phyloP scores from a whole-genome alignment of 2,113 vertebrate genomes.

The Rhineura floridana region DNA sequence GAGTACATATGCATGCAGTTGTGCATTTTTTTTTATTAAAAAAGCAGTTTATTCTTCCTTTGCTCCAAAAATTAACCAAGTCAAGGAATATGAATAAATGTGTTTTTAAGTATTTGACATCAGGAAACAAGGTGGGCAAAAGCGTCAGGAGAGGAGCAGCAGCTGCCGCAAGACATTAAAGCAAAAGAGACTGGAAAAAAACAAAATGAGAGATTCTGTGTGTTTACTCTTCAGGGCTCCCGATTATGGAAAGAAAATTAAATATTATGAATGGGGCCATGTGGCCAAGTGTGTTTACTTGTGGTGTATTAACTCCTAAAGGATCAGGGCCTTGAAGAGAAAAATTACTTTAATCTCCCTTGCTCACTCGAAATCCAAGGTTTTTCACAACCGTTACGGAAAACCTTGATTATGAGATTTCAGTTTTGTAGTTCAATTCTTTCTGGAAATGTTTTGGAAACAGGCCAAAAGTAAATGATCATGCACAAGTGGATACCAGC shows the following conservation, averaged over 20 bases:
- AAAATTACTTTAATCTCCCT: constrained; percentile 24
- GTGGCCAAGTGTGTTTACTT: constrained; percentile 68
- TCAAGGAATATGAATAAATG: constrained; percentile 78
- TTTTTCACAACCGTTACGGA: not conserved
- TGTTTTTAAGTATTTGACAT: constrained; percentile 85
- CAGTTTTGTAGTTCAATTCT: not conserved
- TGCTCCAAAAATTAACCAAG: constrained; percentile 59
- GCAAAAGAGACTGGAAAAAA: constrained; percentile 77
- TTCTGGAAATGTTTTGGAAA: not conserved
- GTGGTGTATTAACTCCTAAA: constrained; percentile 65
- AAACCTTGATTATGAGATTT: not conserved
- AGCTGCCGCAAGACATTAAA: constrained; percentile 75
- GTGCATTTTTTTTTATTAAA: not conserved
- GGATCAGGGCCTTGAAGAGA: constrained; percentile 44
- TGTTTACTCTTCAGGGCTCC: constrained; percentile 64
- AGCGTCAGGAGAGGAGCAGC: constrained; percentile 64
- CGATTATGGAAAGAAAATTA: constrained; percentile 71
- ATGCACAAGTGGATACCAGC: not conserved
- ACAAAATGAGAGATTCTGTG: constrained; percentile 72
- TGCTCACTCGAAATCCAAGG: constrained; percentile 10
- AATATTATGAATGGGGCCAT: constrained; percentile 74
- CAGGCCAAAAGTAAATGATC: not conserved
- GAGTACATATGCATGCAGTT: not conserved
- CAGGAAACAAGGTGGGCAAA: constrained; percentile 65
- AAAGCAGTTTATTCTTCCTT: constrained; percentile 66